phyloP scores from a whole-genome alignment of 2,113 vertebrate species.

The Australoheros scitulus region DNA sequence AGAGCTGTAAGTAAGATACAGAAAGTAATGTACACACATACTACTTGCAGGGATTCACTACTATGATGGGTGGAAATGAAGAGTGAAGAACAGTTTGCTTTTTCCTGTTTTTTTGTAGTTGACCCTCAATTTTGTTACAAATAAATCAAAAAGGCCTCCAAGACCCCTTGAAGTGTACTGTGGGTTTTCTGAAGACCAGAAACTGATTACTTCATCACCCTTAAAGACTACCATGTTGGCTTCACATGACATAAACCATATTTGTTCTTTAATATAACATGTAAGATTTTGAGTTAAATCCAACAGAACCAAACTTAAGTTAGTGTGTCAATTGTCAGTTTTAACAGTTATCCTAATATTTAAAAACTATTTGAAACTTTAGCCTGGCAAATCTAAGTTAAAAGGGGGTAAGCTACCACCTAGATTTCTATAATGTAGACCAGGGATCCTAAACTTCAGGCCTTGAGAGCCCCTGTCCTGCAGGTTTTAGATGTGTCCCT shows the following conservation, averaged over 20 bases:
- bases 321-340: background rate
- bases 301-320: background rate
- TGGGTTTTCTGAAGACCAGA: background rate
- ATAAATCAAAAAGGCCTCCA: background rate
- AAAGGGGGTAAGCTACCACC: background rate
- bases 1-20: conserved; percentile 80
- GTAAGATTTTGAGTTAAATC: background rate
- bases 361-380: background rate
- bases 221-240: background rate
- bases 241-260: background rate
- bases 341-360: background rate
- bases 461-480: no score
- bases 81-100: background rate
- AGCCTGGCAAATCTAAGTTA: background rate
- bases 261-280: background rate
- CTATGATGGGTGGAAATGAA: background rate
- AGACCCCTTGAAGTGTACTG: background rate
- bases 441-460: no score
- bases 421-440: background rate
- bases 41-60: background rate
- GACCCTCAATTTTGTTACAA: background rate
- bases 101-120: background rate
- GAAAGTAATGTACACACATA: background rate
- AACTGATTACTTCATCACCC: background rate
- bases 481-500: no score